phyloP scores from a whole-genome alignment of 2,888 invertebrate genomes.

The Allophyes oxyacanthae region DNA sequence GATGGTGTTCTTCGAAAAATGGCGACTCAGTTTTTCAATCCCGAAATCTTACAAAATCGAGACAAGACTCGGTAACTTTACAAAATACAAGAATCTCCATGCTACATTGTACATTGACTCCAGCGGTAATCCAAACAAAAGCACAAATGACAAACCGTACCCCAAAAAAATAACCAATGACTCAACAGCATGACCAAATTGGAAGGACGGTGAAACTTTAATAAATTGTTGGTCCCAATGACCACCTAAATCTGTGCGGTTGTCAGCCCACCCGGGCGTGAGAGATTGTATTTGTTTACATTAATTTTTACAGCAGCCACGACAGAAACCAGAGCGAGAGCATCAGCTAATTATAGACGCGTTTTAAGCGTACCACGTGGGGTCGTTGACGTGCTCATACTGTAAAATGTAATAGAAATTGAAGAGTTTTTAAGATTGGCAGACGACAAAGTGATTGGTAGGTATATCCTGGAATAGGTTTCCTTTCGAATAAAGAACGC shows the following conservation, averaged over 20 bases:
- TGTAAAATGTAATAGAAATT: slow-evolving; percentile 48
- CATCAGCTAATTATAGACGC: slow-evolving; percentile 80
- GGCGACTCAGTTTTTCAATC: too few species aligned
- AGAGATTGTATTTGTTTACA: slow-evolving; percentile 85
- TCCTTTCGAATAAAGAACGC: neutral
- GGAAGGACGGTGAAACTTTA: slow-evolving; percentile 35
- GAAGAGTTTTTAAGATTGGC: slow-evolving; percentile 40
- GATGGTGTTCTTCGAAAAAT: too few species aligned
- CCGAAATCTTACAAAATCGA: neutral
- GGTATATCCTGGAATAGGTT: neutral
- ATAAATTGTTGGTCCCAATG: slow-evolving; percentile 39
- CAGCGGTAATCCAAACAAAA: slow-evolving; percentile 50
- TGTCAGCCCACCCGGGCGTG: slow-evolving; percentile 84
- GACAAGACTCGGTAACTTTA: neutral
- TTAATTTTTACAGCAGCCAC: slow-evolving; percentile 88
- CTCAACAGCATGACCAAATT: slow-evolving; percentile 59
- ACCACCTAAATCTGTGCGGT: slow-evolving; percentile 62
- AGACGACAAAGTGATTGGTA: slow-evolving; percentile 1
- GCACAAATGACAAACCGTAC: slow-evolving; percentile 73
- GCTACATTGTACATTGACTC: slow-evolving; percentile 43
- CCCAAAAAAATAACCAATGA: slow-evolving; percentile 59
- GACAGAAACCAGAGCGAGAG: slow-evolving; percentile 87
- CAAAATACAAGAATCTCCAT: slow-evolving; percentile 14
- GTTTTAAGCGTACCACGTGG: slow-evolving; percentile 81
- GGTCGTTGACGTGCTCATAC: slow-evolving; percentile 79